Conservation (phyloP, 2,888 invertebrate species). For the Linyphia triangularis region DNA sequence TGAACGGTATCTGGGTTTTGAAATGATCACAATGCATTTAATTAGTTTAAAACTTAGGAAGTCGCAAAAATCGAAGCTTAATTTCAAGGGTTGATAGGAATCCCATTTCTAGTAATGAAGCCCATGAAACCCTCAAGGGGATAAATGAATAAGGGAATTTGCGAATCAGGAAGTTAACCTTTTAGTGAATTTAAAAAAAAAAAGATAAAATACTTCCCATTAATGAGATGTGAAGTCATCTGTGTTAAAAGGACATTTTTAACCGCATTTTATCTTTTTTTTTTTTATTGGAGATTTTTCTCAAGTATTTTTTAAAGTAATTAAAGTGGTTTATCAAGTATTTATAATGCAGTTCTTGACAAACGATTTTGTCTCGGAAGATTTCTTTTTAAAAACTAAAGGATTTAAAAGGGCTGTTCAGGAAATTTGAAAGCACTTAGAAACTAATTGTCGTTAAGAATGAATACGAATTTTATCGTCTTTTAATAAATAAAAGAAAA, state of each 20-base stretch:
- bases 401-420: too few relatives aligned
- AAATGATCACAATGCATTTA: slow-evolving; percentile 11
- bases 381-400: too few relatives aligned
- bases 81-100: slow-evolving; percentile 7
- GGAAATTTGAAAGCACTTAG: too few relatives aligned
- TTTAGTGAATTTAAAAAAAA: not conserved
- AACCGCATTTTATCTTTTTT: not conserved
- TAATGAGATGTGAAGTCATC: not conserved
- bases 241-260: not conserved
- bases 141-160: not conserved
- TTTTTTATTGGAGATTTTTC: too few relatives aligned
- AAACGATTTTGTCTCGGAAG: too few relatives aligned
- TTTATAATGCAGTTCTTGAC: too few relatives aligned
- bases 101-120: slow-evolving; percentile 6
- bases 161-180: not conserved
- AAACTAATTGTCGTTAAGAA: too few relatives aligned
- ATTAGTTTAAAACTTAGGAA: slow-evolving; percentile 5
- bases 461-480: too few relatives aligned
- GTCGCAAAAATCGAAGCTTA: not conserved
- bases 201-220: not conserved
- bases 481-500: too few relatives aligned
- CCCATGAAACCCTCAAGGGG: not conserved
- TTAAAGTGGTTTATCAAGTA: too few relatives aligned
- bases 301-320: too few relatives aligned
- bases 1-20: not conserved